These are phyloP conservation scores for Triplophysa dalaica DNA, from an alignment of 2,113 vertebrate genomes.

Conservation along the genomic window DNA sequence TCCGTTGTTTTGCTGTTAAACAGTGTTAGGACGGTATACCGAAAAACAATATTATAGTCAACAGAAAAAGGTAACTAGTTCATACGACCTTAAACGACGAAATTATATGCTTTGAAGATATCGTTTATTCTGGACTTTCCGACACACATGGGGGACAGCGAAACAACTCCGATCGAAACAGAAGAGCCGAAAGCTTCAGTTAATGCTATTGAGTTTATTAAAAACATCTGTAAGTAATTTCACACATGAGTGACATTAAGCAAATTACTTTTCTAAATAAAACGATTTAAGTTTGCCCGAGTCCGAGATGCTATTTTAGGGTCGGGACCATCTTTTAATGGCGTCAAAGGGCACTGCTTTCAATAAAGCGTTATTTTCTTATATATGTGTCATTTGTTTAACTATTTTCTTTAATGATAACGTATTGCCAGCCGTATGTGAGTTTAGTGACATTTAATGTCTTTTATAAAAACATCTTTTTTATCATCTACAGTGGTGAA, in stretches of 20 bases:
- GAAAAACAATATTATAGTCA: background rate
- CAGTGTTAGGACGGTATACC: background rate
- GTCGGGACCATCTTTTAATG: constrained; percentile 41
- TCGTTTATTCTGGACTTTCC: background rate
- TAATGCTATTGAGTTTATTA: constrained; percentile 69
- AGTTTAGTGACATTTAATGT: too few species aligned
- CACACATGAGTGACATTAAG: background rate
- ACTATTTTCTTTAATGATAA: background rate
- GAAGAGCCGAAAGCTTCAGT: constrained; percentile 57
- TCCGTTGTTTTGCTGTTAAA: background rate
- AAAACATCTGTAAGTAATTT: constrained; percentile 68
- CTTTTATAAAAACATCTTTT: too few species aligned
- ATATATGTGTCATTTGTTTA: background rate
- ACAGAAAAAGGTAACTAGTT: background rate
- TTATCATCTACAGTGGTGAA: too few species aligned
- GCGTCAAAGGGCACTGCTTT: background rate
- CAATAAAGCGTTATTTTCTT: constrained; percentile 38
- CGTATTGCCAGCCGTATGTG: too few species aligned
- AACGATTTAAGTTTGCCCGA: background rate
- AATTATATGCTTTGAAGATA: background rate
- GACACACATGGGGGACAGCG: constrained; percentile 53
- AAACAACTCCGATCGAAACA: background rate
- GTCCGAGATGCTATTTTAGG: background rate
- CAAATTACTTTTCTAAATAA: background rate
- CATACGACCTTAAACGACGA: background rate